Percentiles rank a stretch among this genome's conserved stretches.
Conservation (phyloP, 2,113 vertebrate genomes). For the Amphilophus citrinellus region DNA sequence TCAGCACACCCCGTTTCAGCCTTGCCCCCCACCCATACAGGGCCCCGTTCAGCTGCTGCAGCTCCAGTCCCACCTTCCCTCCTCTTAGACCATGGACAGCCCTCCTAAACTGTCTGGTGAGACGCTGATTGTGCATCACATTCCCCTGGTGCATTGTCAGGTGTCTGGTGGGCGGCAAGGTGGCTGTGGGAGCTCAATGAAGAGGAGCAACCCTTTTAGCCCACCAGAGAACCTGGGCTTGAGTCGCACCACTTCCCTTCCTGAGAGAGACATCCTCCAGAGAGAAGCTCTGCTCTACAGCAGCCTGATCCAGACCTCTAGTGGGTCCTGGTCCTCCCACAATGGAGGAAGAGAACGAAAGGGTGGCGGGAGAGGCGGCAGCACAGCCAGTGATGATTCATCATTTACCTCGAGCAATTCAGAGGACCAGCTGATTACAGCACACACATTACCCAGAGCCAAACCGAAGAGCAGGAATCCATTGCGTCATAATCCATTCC, state of each 20-base stretch:
- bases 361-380: constrained; percentile 60
- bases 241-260: constrained; percentile 84
- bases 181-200: constrained; percentile 79
- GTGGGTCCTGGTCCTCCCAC: constrained; percentile 63
- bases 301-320: constrained; percentile 87
- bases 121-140: constrained; percentile 97
- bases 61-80: background rate
- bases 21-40: background rate
- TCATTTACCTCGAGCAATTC: constrained; percentile 82
- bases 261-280: constrained; percentile 89
- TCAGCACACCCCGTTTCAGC: background rate
- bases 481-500: constrained; percentile 90
- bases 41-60: background rate
- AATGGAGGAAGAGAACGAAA: constrained; percentile 52
- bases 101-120: constrained; percentile 92
- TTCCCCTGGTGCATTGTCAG: constrained; percentile 97
- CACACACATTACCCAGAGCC: constrained; percentile 65
- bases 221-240: constrained; percentile 86
- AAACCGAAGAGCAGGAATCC: constrained; percentile 75
- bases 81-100: constrained; percentile 88
- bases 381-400: constrained; percentile 78
- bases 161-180: constrained; percentile 84
- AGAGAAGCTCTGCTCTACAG: constrained; percentile 90
- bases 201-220: constrained; percentile 89
- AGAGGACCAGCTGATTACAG: constrained; percentile 71